phyloP scores from a whole-genome alignment of 2,797 vertebrate species.

The Orestias chungarensis region DNA sequence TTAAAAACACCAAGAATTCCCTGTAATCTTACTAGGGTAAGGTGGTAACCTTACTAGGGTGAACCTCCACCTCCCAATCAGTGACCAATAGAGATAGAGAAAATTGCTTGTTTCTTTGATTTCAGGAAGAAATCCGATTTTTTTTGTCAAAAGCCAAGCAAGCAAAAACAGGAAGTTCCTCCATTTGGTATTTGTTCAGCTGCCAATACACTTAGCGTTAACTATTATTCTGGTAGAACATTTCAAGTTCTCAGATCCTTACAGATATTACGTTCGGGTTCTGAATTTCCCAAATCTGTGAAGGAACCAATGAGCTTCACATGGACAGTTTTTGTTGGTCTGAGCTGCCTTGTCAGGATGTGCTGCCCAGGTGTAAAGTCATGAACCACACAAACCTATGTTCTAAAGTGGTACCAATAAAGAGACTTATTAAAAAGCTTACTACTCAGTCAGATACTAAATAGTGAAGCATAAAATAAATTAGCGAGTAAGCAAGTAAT shows the following conservation, averaged over 20 bases:
- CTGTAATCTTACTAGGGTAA: not conserved
- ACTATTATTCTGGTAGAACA: not conserved
- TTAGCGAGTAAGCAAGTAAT: too few relatives aligned
- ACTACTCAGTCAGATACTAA: too few relatives aligned
- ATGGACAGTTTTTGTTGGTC: too few relatives aligned
- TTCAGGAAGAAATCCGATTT: not conserved
- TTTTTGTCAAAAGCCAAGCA: not conserved
- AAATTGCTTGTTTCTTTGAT: not conserved
- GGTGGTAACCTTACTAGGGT: not conserved
- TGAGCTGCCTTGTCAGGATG: too few relatives aligned
- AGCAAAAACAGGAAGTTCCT: not conserved
- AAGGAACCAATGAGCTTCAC: too few relatives aligned
- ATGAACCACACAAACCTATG: too few relatives aligned
- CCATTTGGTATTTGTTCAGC: not conserved
- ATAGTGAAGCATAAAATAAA: too few relatives aligned
- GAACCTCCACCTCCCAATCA: not conserved
- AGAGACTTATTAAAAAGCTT: too few relatives aligned
- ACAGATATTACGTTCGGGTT: not conserved
- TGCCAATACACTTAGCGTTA: not conserved
- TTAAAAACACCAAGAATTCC: not conserved
- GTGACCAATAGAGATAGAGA: not conserved
- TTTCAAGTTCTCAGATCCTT: not conserved
- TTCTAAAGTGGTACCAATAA: too few relatives aligned
- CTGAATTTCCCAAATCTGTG: too few relatives aligned
- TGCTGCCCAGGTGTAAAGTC: too few relatives aligned